A percentile compares a stretch with the other conserved stretches of the same genome.
phyloP scores from a whole-genome alignment of 2,888 invertebrate species.

The Abscondita cerata region DNA sequence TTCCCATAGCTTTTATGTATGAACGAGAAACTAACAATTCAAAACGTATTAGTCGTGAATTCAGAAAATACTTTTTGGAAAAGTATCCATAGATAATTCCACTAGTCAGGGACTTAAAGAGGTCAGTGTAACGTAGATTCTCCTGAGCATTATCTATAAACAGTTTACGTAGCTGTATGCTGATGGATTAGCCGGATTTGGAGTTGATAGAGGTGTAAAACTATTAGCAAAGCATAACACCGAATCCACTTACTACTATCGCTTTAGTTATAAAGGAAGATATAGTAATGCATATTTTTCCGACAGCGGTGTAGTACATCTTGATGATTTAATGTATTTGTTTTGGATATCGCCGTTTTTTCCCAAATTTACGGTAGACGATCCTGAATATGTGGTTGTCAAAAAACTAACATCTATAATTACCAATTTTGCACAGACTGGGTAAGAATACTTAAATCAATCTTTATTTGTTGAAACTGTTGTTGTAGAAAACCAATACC shows the following conservation, averaged over 20 bases:
- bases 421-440: slow-evolving; percentile 56
- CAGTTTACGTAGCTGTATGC: slow-evolving; percentile 61
- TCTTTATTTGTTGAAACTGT: too few relatives aligned
- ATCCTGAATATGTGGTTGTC: slow-evolving; percentile 55
- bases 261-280: slow-evolving; percentile 67
- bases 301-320: slow-evolving; percentile 58
- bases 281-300: slow-evolving; percentile 65
- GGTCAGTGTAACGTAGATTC: slow-evolving; percentile 50
- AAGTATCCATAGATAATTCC: slow-evolving; percentile 54
- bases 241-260: slow-evolving; percentile 67
- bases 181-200: slow-evolving; percentile 67
- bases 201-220: slow-evolving; percentile 67
- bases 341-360: slow-evolving; percentile 50
- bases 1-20: slow-evolving; percentile 68
- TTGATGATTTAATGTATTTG: slow-evolving; percentile 62
- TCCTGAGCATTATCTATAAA: neutral
- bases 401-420: slow-evolving; percentile 57
- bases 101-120: slow-evolving; percentile 57
- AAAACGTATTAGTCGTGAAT: slow-evolving; percentile 42
- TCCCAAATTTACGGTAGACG: slow-evolving; percentile 50
- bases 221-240: slow-evolving; percentile 64
- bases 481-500: too few relatives aligned
- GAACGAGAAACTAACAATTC: neutral
- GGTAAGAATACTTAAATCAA: slow-evolving; percentile 50
- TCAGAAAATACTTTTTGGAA: too few relatives aligned